These are phyloP conservation scores for Sphinx pinastri DNA, from an alignment of 2,888 invertebrate genomes.

Conservation along the genomic window DNA sequence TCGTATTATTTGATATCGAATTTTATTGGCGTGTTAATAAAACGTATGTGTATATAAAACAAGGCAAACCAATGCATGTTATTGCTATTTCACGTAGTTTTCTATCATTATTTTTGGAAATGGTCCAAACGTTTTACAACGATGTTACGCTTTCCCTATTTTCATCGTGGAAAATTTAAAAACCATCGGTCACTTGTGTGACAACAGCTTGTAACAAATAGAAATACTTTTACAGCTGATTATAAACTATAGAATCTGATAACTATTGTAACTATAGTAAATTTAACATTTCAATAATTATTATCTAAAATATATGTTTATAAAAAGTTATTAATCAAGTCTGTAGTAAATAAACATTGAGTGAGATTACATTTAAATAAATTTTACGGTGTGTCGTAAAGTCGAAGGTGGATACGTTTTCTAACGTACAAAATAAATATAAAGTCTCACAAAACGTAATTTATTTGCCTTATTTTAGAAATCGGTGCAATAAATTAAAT, in stretches of 20 bases:
- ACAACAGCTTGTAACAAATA: constrained; percentile 80
- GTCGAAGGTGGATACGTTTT: constrained; percentile 44
- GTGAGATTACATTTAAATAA: constrained; percentile 43
- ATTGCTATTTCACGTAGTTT: constrained; percentile 68
- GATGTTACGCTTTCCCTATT: constrained; percentile 81
- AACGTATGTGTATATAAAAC: constrained; percentile 40
- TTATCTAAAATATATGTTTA: background rate
- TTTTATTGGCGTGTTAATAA: constrained; percentile 41
- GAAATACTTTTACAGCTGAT: constrained; percentile 80
- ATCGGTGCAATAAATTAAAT: constrained; percentile 40
- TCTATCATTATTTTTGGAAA: constrained; percentile 78
- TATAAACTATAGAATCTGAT: constrained; percentile 61
- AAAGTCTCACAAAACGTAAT: constrained; percentile 44
- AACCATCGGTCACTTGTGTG: constrained; percentile 81
- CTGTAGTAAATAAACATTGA: background rate
- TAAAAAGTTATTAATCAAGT: background rate
- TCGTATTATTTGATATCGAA: background rate
- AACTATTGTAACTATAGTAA: background rate
- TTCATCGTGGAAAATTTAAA: constrained; percentile 82
- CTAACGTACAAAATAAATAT: constrained; percentile 38
- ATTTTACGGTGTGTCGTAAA: constrained; percentile 52
- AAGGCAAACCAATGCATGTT: constrained; percentile 58
- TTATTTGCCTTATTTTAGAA: constrained; percentile 33
- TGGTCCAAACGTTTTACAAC: constrained; percentile 77
- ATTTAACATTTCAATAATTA: background rate